These are phyloP conservation scores for Aphrophora alni DNA, from an alignment of 2,888 invertebrate genomes.

Conservation along the genomic window DNA sequence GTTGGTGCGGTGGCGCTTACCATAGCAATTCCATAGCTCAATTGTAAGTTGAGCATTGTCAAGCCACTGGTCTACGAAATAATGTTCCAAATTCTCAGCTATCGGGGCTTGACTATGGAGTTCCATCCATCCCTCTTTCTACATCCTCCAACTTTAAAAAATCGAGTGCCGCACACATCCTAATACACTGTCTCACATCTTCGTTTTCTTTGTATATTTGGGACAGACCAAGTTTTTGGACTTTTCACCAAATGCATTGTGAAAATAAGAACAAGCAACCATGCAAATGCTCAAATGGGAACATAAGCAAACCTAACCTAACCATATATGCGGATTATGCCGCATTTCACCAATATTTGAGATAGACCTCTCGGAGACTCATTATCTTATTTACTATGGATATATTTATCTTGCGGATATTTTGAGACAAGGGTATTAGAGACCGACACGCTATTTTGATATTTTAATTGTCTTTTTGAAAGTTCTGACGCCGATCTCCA, in stretches of 20 bases:
- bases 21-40: background rate
- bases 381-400: too few relatives aligned
- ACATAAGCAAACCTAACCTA: too few relatives aligned
- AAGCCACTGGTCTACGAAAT: background rate
- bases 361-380: too few relatives aligned
- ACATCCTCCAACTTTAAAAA: background rate
- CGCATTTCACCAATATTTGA: too few relatives aligned
- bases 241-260: background rate
- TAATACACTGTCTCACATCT: background rate
- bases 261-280: background rate
- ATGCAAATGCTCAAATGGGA: background rate
- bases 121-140: background rate
- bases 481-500: too few relatives aligned
- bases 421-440: too few relatives aligned
- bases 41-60: background rate
- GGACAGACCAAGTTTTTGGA: background rate
- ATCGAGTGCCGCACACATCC: background rate
- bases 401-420: too few relatives aligned
- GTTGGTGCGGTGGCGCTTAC: background rate
- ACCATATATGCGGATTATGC: too few relatives aligned
- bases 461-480: too few relatives aligned
- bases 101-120: background rate
- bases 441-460: too few relatives aligned
- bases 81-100: background rate
- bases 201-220: background rate